phyloP scores from a whole-genome alignment of 1,140 invertebrate species.

The Aradophagus sp. region DNA sequence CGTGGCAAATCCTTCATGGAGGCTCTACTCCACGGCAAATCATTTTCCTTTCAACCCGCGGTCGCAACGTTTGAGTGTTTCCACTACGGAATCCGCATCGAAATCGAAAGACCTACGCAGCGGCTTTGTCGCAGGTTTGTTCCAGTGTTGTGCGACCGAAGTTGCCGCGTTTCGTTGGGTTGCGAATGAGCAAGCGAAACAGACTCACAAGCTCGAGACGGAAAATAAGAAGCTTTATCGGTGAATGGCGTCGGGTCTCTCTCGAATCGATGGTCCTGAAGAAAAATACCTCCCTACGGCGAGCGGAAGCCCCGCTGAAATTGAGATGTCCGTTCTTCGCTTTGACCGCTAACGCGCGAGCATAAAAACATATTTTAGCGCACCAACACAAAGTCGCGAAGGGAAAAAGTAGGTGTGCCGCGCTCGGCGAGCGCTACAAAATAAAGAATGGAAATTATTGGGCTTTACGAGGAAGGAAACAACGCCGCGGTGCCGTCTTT shows the following conservation, averaged over 20 bases:
- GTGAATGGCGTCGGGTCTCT: conserved; percentile 26
- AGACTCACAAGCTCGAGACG: conserved; percentile 1
- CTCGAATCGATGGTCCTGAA: conserved; percentile 35
- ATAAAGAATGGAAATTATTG: conserved; percentile 62
- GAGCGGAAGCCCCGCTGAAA: conserved; percentile 47
- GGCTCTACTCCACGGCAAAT: conserved; percentile 17
- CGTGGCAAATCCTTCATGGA: conserved; percentile 6
- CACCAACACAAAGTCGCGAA: conserved; percentile 7
- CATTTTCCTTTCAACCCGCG: conserved; percentile 17
- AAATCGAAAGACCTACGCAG: conserved; percentile 25
- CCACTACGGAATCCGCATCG: conserved; percentile 31
- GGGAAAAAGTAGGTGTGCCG: conserved; percentile 14
- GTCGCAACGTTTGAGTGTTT: conserved; percentile 17
- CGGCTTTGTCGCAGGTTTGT: conserved; percentile 11
- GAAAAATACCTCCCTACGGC: conserved; percentile 32
- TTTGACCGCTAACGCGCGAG: conserved; percentile 29
- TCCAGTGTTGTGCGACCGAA: conserved; percentile 5
- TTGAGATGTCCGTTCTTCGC: conserved; percentile 53
- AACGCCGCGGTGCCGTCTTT: conserved; percentile 15
- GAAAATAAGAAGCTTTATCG: conserved; percentile 44
- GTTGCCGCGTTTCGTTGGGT: conserved; percentile 3
- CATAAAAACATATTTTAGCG: conserved; percentile 41
- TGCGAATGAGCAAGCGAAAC: neutral
- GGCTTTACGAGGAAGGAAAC: conserved; percentile 54
- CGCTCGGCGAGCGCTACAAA: conserved; percentile 42